Base-by-base conservation (phyloP, 2,797 vertebrate species). In the Ctenopoma kingsleyae region DNA sequence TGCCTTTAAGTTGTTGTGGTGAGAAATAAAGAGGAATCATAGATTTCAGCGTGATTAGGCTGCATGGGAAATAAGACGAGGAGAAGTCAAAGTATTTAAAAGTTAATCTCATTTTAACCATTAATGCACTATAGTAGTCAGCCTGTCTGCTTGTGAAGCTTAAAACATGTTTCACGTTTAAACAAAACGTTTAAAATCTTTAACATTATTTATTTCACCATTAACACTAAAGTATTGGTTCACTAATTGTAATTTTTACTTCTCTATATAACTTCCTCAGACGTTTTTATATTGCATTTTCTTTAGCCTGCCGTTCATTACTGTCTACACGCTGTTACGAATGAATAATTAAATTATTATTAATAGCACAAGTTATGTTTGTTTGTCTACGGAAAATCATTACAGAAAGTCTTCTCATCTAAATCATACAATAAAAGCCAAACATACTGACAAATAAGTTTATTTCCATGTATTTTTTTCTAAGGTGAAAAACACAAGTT, bases 61-160 rank as follows among this genome's bases (percentile, higher is more conserved):
- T 76, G n/a, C n/a, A n/a, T n/a, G 61, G 62, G 59, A 81, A 78
- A 80, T 63, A 55, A 67, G 50, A 83, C 40, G 0, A 30, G 57
- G 32, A 23, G 9, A 7, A 46, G 63, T 58, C 3, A 3, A 43
- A 47, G 13, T 2, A 20, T 54, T 60, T 43, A 0, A 35, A 17
- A 38, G 10, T 32, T 6, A 27, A 61, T 41, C 4, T 52, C 19
- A 48, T 55, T 17, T 41, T 6, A 44, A 44, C 7, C 40, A 43
- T 15, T 16, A 43, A 12, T 55, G 17, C 19, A 47, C 35, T 20
- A n/a, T 12, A 36, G 6, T 12, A 3, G 10, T 12, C 36, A 12
- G 11, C 1, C n/a, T 27, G 16, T 8, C n/a, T 36, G 20, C 5
- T 0, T 30, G 49, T 46, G 12, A 38, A 50, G 54, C 11, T 32